Evolutionary conservation across 2,113 vertebrate species (phyloP), one percentile per base, ranked within the genome.

Genomic region (Pterocles burchelli): DNA sequence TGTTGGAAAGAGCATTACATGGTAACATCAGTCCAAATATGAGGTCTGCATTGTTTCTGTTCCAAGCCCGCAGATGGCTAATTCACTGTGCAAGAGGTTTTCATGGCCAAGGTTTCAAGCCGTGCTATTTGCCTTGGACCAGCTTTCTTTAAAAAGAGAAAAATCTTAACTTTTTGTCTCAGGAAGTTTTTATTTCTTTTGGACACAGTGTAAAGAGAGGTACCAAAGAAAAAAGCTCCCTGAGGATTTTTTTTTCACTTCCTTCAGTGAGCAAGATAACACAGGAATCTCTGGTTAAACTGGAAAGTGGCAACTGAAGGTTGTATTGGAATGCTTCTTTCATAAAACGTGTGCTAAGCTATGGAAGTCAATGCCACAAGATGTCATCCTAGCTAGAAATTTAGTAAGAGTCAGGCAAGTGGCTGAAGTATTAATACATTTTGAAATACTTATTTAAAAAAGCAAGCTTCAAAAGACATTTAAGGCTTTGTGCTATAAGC

Each of bases 1-100:
- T 96, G 36, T 92, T 96, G 94, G 94, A 96, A 97, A 97, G 92
- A 85, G 61, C 83, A 82, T 93, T 88, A 97, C 96, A 97, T 84
- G 54, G 89, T 77, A 93, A 66, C 90, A 78, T 88, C 57, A 57
- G 76, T 97, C 96, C 94, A 97, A 96, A 88, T 67, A 38, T 1
- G 62, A 95, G 54, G 46, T 90, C 93, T 93, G 85, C 58, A 89
- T 96, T 97, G 85, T 95, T 93, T 67, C 71, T 87, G 58, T 96
- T 96, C 96, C 90, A 96, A 97, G 86, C 36, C 78, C 4, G 4
- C 93, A 97, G 97, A 97, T 96, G 94, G 92, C 58, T 89, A 93
- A 96, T 95, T 96, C 91, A 80, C 83, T 95, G 21, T 62, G 81
- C 88, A 95, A 92, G 87, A 83, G 81, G 55, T 82, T 97, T 95